Percentiles rank a stretch among this genome's conserved stretches.
These are phyloP conservation scores for Tupaia tana DNA, from an alignment of 2,113 vertebrate genomes.

Conservation along the genomic window DNA sequence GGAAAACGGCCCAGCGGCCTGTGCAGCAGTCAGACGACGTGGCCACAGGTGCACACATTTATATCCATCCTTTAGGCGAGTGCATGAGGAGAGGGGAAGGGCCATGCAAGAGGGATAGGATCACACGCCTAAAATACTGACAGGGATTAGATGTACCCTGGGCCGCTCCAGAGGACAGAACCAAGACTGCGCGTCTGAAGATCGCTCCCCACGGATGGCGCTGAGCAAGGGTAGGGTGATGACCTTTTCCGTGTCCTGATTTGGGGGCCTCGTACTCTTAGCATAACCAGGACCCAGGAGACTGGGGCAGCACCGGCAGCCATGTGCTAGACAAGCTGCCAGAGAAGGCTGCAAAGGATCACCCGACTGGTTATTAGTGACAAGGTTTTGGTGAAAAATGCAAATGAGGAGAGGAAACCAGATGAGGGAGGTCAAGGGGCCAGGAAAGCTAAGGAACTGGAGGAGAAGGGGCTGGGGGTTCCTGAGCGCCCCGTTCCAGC, in stretches of 20 bases:
- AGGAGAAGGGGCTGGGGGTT: too few species aligned
- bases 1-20: background rate
- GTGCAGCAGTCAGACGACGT: background rate
- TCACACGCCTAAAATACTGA: conserved; percentile 68
- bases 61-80: background rate
- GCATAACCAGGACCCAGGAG: background rate
- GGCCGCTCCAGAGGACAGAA: conserved; percentile 1
- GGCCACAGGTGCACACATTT: background rate
- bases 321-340: background rate
- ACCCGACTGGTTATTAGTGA: accelerated
- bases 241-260: accelerated
- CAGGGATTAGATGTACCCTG: conserved; percentile 74
- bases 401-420: background rate
- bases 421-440: too few species aligned
- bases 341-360: background rate
- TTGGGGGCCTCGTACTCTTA: too few species aligned
- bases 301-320: accelerated
- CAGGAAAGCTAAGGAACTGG: background rate
- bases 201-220: background rate
- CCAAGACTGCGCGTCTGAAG: background rate
- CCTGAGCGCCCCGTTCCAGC: too few species aligned
- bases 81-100: background rate
- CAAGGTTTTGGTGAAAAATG: background rate
- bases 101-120: background rate
- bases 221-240: background rate